Conservation (phyloP, 2,797 vertebrate genomes). For the Cottoperca gobio region DNA sequence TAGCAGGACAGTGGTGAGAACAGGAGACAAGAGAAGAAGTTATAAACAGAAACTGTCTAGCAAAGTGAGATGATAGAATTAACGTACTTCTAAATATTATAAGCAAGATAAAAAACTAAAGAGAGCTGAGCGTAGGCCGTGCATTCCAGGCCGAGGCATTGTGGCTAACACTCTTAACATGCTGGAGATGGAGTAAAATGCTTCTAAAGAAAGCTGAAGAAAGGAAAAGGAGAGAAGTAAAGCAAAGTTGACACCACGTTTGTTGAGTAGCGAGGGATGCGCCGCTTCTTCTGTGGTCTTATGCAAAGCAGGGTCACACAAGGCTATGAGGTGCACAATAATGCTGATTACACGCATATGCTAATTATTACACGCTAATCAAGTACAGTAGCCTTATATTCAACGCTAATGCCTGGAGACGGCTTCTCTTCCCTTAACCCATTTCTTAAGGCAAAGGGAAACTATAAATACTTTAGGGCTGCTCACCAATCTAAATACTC, state of each 20-base stretch:
- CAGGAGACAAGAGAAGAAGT: slow-evolving; percentile 50
- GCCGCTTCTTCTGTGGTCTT: slow-evolving; percentile 83
- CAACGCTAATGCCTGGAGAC: slow-evolving; percentile 80
- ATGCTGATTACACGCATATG: slow-evolving; percentile 91
- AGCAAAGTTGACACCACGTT: slow-evolving; percentile 83
- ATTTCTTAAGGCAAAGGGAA: slow-evolving; percentile 75
- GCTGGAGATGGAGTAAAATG: slow-evolving; percentile 67
- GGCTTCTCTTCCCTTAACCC: slow-evolving; percentile 66
- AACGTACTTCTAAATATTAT: slow-evolving; percentile 52
- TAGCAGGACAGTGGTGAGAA: slow-evolving; percentile 69
- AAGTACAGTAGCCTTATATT: slow-evolving; percentile 89
- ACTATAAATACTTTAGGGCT: slow-evolving; percentile 79
- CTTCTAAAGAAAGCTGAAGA: slow-evolving; percentile 76
- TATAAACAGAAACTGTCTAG: slow-evolving; percentile 56
- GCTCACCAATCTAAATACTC: slow-evolving; percentile 61
- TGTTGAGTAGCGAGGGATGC: slow-evolving; percentile 84
- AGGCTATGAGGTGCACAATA: slow-evolving; percentile 87
- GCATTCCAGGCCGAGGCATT: slow-evolving; percentile 54
- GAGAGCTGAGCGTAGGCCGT: slow-evolving; percentile 19
- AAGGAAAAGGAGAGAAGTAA: slow-evolving; percentile 77
- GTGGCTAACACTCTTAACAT: slow-evolving; percentile 59
- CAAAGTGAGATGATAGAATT: slow-evolving; percentile 52
- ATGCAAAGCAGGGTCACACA: slow-evolving; percentile 88
- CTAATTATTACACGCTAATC: slow-evolving; percentile 91
- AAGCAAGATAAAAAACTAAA: slow-evolving; percentile 10